Percentiles rank a stretch among this genome's conserved stretches.
Evolutionary conservation across 37 sponge, comb jelly and placozoan genomes (phyloP).

Genomic region (Chondrosia reniformis): DNA sequence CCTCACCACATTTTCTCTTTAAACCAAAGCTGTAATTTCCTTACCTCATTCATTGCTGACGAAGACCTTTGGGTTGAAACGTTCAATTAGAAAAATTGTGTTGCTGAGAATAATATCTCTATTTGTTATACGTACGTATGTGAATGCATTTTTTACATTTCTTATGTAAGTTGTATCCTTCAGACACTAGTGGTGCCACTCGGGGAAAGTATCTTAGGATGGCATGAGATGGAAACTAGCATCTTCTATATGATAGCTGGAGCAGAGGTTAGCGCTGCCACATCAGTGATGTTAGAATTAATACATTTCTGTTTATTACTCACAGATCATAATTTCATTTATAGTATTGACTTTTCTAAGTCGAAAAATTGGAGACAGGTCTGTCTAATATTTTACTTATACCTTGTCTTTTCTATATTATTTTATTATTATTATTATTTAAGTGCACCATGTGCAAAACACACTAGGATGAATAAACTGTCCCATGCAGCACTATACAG

Average conservation of each 20-base stretch:
- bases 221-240: conserved; percentile 63
- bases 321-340: conserved; percentile 50
- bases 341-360: conserved; percentile 31
- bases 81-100: too few relatives aligned
- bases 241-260: conserved; percentile 72
- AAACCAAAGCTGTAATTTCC: too few relatives aligned
- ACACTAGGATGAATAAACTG: background rate
- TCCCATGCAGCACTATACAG: background rate
- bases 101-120: too few relatives aligned
- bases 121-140: too few relatives aligned
- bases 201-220: conserved; percentile 44
- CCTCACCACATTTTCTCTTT: too few relatives aligned
- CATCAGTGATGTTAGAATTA: background rate
- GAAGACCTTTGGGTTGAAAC: too few relatives aligned
- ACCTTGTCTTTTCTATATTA: too few relatives aligned
- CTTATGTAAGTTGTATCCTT: background rate
- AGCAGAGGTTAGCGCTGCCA: conserved; percentile 32
- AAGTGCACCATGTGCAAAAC: too few relatives aligned
- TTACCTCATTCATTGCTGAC: too few relatives aligned
- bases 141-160: too few relatives aligned
- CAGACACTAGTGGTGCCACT: conserved; percentile 77
- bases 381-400: background rate
- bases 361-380: conserved; percentile 55
- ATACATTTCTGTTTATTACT: background rate
- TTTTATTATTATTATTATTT: too few relatives aligned